phyloP scores from a whole-genome alignment of 2,888 invertebrate species.

The Drosophila bunnanda region DNA sequence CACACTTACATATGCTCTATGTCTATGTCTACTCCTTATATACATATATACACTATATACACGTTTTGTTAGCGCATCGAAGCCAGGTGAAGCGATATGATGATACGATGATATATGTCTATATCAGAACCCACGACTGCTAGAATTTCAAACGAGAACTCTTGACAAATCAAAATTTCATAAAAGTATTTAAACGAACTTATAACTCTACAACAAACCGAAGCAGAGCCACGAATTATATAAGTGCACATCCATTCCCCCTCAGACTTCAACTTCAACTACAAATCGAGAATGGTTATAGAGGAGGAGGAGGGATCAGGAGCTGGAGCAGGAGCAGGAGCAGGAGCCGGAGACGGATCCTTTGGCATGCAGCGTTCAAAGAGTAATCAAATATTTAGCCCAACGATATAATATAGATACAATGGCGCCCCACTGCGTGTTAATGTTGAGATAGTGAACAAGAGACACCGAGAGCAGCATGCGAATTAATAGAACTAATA shows the following conservation, averaged over 20 bases:
- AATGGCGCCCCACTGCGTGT: conserved; percentile 66
- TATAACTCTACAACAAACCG: conserved; percentile 44
- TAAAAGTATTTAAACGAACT: conserved; percentile 73
- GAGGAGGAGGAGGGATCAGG: conserved; percentile 16
- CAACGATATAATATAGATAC: conserved; percentile 82
- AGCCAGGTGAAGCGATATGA: conserved; percentile 71
- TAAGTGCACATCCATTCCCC: conserved; percentile 28
- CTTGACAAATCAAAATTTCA: conserved; percentile 81
- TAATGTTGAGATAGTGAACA: conserved; percentile 61
- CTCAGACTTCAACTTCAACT: conserved; percentile 10
- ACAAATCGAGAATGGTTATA: conserved; percentile 37
- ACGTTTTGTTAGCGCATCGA: conserved; percentile 76
- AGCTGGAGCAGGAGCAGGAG: conserved; percentile 5
- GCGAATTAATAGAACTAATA: conserved; percentile 70
- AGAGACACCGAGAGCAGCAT: conserved; percentile 75
- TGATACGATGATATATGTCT: conserved; percentile 50
- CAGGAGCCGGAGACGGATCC: conserved; percentile 7
- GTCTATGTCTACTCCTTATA: conserved; percentile 71
- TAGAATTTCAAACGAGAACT: conserved; percentile 81
- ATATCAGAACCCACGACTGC: conserved; percentile 76
- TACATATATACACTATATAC: conserved; percentile 57
- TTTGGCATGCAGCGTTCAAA: conserved; percentile 64
- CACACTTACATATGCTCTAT: conserved; percentile 62
- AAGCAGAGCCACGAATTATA: conserved; percentile 40
- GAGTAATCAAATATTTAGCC: conserved; percentile 83